Percentiles rank a stretch among this genome's conserved stretches.
These are phyloP conservation scores for Anguilla anguilla DNA, from an alignment of 2,797 vertebrate species.

Conservation along the genomic window DNA sequence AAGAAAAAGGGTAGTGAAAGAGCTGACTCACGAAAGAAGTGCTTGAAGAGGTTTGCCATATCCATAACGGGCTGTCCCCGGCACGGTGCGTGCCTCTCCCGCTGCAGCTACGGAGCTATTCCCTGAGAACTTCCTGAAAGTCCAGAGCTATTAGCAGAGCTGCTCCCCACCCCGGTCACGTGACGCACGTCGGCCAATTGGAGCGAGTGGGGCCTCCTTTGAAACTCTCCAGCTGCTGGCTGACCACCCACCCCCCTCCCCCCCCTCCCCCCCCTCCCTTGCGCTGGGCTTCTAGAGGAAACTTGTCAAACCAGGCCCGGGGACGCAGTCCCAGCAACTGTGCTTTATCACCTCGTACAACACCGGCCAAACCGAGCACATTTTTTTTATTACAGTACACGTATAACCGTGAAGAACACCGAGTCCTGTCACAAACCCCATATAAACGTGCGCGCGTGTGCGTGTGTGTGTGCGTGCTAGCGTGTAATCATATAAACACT, in stretches of 20 bases:
- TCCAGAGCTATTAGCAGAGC: conserved; percentile 31
- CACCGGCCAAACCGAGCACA: neutral
- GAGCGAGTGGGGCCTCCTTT: conserved; percentile 28
- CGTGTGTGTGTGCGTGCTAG: neutral
- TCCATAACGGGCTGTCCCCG: conserved; percentile 79
- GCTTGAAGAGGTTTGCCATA: conserved; percentile 88
- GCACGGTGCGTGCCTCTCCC: conserved; percentile 71
- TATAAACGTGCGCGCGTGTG: neutral
- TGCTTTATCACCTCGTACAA: conserved; percentile 5
- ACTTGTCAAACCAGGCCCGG: conserved; percentile 26
- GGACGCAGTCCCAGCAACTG: conserved; percentile 22
- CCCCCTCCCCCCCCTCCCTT: neutral
- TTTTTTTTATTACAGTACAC: neutral
- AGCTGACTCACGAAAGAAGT: conserved; percentile 86
- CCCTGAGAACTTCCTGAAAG: conserved; percentile 76
- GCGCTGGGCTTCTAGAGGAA: conserved; percentile 4
- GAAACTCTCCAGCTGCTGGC: conserved; percentile 30
- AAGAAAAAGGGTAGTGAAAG: conserved; percentile 29
- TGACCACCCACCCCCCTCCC: neutral
- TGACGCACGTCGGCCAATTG: conserved; percentile 72
- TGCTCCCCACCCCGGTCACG: conserved; percentile 73
- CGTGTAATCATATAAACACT: neutral
- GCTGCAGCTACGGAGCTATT: conserved; percentile 76
- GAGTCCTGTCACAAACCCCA: neutral
- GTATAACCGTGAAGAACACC: neutral